Evolutionary conservation across 2,797 vertebrate species (phyloP).

Genomic region (Myotis myotis): DNA sequence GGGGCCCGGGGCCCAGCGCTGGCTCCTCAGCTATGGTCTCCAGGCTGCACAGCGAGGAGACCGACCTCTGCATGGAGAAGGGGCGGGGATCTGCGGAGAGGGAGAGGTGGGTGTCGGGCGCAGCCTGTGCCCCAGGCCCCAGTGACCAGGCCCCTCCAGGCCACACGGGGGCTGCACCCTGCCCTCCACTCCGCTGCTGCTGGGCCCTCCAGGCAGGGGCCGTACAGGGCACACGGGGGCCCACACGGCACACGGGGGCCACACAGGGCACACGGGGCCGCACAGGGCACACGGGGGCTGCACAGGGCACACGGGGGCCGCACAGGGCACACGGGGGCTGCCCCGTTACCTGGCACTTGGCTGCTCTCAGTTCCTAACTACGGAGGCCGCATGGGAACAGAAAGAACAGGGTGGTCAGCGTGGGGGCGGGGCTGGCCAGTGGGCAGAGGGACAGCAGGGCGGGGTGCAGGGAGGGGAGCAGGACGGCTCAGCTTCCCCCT

Average conservation of each 20-base stretch:
- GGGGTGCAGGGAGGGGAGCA: neutral
- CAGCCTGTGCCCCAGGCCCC: neutral
- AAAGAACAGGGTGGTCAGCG: conserved; percentile 84
- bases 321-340: neutral
- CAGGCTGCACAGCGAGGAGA: conserved; percentile 86
- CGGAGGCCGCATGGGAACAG: conserved; percentile 88
- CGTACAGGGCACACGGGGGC: neutral
- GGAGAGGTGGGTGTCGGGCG: neutral
- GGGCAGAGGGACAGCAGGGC: neutral
- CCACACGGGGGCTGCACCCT: neutral
- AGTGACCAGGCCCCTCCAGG: neutral
- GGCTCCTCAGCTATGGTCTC: conserved; percentile 90
- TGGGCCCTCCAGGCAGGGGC: neutral
- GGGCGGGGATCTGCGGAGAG: conserved; percentile 80
- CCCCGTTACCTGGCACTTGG: conserved; percentile 92
- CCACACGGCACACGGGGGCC: no score
- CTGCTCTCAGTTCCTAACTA: conserved; percentile 98
- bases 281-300: no score
- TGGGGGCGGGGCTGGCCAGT: neutral
- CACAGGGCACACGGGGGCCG: no score
- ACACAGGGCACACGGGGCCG: no score
- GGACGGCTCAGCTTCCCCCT: neutral
- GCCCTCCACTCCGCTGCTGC: neutral
- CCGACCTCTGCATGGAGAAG: conserved; percentile 84
- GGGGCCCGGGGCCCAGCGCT: conserved; percentile 67